Evolutionary conservation across 2,888 invertebrate genomes (phyloP).

Genomic region (Boloria euphrosyne): DNA sequence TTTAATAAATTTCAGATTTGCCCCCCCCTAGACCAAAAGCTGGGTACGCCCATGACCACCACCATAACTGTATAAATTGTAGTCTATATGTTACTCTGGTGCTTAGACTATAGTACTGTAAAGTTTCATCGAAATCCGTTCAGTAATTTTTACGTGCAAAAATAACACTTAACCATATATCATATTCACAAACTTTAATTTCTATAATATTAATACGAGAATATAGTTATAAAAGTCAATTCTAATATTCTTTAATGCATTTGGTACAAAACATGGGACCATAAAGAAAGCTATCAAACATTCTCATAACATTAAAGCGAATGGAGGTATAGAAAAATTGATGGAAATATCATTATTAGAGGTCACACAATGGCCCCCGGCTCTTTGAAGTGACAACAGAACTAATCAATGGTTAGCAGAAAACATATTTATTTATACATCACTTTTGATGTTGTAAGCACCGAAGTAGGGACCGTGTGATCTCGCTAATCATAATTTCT

Average conservation of each 20-base stretch:
- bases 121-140: too few species aligned
- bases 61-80: too few species aligned
- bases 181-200: too few species aligned
- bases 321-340: conserved; percentile 56
- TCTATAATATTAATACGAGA: too few species aligned
- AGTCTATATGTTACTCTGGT: too few species aligned
- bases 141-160: too few species aligned
- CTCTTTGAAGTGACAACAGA: conserved; percentile 77
- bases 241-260: background rate
- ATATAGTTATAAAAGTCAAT: too few species aligned
- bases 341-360: conserved; percentile 66
- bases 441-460: conserved; percentile 29
- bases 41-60: too few species aligned
- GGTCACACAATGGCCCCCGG: conserved; percentile 63
- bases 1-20: too few species aligned
- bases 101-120: too few species aligned
- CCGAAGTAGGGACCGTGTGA: conserved; percentile 38
- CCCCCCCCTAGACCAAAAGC: too few species aligned
- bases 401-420: conserved; percentile 71
- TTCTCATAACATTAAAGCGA: conserved; percentile 43
- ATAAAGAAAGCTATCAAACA: conserved; percentile 16
- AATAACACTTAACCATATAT: too few species aligned
- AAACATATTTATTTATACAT: conserved; percentile 59
- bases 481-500: conserved; percentile 44
- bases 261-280: background rate